A percentile compares a stretch with the other conserved stretches of the same genome.
Evolutionary conservation across 2,113 vertebrate genomes (phyloP).

Genomic region (Crocuta crocuta): DNA sequence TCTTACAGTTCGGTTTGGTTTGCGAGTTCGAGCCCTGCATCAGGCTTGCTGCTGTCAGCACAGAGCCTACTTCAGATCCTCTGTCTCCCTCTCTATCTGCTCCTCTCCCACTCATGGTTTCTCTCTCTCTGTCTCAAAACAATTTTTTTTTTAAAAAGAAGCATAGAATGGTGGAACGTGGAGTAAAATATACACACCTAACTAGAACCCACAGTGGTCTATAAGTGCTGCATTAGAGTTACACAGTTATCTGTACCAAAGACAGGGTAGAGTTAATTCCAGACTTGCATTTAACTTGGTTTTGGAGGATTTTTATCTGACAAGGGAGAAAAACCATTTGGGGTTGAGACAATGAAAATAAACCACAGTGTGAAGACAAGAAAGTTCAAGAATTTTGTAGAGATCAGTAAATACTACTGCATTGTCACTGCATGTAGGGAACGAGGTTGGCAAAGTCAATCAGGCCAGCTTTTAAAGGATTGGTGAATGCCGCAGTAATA

Average conservation of each 20-base stretch:
- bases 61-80: no score
- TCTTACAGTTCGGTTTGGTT: no score
- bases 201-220: background rate
- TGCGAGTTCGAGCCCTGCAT: no score
- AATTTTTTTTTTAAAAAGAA: no score
- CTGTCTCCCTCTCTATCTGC: no score
- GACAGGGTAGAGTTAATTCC: background rate
- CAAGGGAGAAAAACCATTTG: background rate
- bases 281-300: background rate
- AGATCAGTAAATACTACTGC: background rate
- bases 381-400: slow-evolving; percentile 12
- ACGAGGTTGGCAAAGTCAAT: background rate
- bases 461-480: background rate
- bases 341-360: slow-evolving; percentile 13
- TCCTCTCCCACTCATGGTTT: no score
- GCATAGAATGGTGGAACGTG: background rate
- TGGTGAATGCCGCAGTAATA: background rate
- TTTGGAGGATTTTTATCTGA: slow-evolving; percentile 11
- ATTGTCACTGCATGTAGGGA: background rate
- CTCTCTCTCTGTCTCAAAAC: no score
- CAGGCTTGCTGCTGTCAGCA: no score
- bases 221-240: background rate
- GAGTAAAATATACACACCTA: background rate
- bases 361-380: background rate
- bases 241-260: background rate